Conservation (phyloP, 2,797 vertebrate species). For the Lutjanus campechanus region DNA sequence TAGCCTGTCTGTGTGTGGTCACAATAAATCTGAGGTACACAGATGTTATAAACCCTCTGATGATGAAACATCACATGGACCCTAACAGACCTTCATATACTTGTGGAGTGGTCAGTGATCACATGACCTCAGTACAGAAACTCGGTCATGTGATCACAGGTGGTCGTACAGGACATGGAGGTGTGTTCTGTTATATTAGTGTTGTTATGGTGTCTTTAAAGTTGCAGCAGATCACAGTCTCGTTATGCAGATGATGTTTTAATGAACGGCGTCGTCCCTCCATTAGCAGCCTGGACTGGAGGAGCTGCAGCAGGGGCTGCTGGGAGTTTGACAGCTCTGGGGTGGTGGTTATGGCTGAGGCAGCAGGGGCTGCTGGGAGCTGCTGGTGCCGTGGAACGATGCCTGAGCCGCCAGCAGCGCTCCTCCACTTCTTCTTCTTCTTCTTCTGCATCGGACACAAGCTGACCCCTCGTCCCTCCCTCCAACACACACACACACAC, state of each 20-base stretch:
- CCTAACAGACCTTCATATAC: too few relatives aligned
- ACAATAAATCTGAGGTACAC: too few relatives aligned
- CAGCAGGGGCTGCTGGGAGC: slow-evolving; percentile 62
- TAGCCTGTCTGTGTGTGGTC: too few relatives aligned
- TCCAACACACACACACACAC: neutral
- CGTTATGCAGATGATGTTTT: slow-evolving; percentile 20
- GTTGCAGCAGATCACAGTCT: neutral
- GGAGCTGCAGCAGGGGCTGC: slow-evolving; percentile 53
- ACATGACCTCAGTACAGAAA: neutral
- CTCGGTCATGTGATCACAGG: too few relatives aligned
- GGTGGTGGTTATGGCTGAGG: slow-evolving; percentile 27
- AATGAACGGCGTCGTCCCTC: slow-evolving; percentile 19
- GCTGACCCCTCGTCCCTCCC: slow-evolving; percentile 54
- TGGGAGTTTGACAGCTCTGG: slow-evolving; percentile 49
- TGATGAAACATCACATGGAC: too few relatives aligned
- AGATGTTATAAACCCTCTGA: too few relatives aligned
- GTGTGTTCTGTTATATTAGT: too few relatives aligned
- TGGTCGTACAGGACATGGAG: too few relatives aligned
- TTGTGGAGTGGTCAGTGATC: too few relatives aligned
- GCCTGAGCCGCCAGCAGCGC: slow-evolving; percentile 84
- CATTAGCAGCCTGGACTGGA: slow-evolving; percentile 26
- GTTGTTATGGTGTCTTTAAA: neutral
- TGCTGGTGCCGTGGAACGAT: slow-evolving; percentile 59
- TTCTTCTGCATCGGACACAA: slow-evolving; percentile 89
- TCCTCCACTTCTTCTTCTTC: slow-evolving; percentile 89